A percentile compares a stretch with the other conserved stretches of the same genome.
Evolutionary conservation across 2,888 invertebrate genomes (phyloP).

Genomic region (Cantharis lateralis): DNA sequence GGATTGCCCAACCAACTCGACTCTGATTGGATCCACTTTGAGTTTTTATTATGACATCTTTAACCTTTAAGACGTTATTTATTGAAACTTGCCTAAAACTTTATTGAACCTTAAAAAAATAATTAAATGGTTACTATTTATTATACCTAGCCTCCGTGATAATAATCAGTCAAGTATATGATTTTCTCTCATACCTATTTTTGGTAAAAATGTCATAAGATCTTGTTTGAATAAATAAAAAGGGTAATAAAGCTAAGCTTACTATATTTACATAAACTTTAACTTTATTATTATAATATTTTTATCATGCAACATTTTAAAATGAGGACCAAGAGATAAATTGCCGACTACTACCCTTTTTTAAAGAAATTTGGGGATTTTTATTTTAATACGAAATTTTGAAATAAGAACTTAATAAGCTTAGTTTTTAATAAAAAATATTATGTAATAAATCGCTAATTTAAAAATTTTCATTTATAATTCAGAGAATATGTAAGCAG

Average conservation of each 20-base stretch:
- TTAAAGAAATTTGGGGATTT: neutral
- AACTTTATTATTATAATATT: neutral
- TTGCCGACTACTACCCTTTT: neutral
- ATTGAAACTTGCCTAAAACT: neutral
- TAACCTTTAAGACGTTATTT: conserved; percentile 8
- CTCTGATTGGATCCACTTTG: conserved; percentile 15
- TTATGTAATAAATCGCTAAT: neutral
- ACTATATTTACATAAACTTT: neutral
- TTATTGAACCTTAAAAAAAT: neutral
- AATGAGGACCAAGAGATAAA: neutral
- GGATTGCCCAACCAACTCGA: conserved; percentile 8
- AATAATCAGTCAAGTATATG: neutral
- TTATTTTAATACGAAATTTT: neutral
- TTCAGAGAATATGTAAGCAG: neutral
- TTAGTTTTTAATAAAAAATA: neutral
- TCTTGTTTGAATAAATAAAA: neutral
- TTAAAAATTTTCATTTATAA: neutral
- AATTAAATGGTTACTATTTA: neutral
- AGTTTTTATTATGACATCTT: conserved; percentile 16
- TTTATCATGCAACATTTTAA: neutral
- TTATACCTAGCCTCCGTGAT: neutral
- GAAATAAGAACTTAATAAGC: neutral
- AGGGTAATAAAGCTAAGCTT: neutral
- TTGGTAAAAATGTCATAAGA: neutral
- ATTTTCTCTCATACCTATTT: neutral